Conservation (phyloP, 1,140 invertebrate species). For the Camponotus pennsylvanicus region DNA sequence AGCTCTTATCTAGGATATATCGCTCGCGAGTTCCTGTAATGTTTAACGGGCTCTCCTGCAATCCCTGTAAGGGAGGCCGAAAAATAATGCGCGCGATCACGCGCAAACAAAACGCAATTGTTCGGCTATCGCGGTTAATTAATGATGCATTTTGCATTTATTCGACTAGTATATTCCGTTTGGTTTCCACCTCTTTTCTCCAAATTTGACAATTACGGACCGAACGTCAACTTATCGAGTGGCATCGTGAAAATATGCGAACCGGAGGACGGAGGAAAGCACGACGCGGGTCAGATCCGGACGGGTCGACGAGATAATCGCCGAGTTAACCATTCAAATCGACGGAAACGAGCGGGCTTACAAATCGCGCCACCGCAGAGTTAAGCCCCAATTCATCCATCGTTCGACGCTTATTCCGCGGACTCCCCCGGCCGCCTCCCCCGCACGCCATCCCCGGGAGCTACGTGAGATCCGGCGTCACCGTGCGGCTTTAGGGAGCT, state of each 20-base stretch:
- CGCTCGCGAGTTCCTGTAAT: slow-evolving; percentile 63
- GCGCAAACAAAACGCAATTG: neutral
- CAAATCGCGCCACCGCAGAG: slow-evolving; percentile 72
- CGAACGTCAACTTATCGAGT: neutral
- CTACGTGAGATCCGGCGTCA: slow-evolving; percentile 75
- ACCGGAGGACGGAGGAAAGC: slow-evolving; percentile 9
- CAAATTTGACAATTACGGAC: neutral
- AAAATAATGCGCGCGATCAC: neutral
- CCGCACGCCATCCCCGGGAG: slow-evolving; percentile 9
- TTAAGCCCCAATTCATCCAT: slow-evolving; percentile 75
- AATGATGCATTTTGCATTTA: neutral
- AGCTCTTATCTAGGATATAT: slow-evolving; percentile 70
- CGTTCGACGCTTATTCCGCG: slow-evolving; percentile 66
- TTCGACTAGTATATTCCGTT: neutral
- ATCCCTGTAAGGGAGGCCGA: neutral
- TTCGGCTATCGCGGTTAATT: neutral
- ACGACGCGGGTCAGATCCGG: slow-evolving; percentile 35
- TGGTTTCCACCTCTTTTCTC: neutral
- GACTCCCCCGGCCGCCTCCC: neutral
- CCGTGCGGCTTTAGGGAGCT: slow-evolving; percentile 68
- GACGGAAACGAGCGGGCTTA: slow-evolving; percentile 67
- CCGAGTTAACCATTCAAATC: slow-evolving; percentile 73
- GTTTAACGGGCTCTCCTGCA: slow-evolving; percentile 1
- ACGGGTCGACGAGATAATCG: slow-evolving; percentile 62
- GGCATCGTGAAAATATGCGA: slow-evolving; percentile 23